phyloP scores from a whole-genome alignment of 2,888 invertebrate genomes.

The Onthophagus sagittarius region DNA sequence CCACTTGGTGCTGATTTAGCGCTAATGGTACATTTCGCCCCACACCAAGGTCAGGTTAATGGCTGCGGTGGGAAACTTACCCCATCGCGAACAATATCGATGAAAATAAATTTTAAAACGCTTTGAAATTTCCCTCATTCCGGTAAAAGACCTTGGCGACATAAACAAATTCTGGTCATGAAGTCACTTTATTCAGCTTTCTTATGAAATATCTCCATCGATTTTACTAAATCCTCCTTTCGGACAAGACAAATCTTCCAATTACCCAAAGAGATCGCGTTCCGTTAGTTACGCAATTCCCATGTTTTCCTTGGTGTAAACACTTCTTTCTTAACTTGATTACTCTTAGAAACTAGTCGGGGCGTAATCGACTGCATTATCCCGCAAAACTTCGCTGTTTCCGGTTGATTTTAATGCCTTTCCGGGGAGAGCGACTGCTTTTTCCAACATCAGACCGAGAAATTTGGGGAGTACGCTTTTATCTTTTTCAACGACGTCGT shows the following conservation, averaged over 20 bases:
- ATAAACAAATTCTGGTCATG: neutral
- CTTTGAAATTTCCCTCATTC: neutral
- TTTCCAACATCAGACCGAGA: neutral
- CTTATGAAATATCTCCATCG: neutral
- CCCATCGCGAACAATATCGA: neutral
- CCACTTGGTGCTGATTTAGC: neutral
- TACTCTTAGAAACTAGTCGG: neutral
- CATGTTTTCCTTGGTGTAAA: neutral
- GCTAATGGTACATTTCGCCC: neutral
- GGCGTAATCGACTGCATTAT: neutral
- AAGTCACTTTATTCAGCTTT: neutral
- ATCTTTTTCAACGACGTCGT: neutral
- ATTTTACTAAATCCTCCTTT: neutral
- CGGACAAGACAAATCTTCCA: neutral
- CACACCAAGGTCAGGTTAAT: neutral
- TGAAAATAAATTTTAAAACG: neutral
- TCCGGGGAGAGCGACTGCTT: neutral
- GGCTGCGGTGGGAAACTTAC: neutral
- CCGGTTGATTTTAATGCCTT: neutral
- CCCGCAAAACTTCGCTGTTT: neutral
- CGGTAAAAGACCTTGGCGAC: neutral
- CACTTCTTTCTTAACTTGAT: neutral
- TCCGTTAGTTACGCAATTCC: neutral
- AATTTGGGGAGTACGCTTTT: neutral
- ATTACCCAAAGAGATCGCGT: neutral